These are phyloP conservation scores for Cyclura pinguis DNA, from an alignment of 2,797 vertebrate species.

Conservation along the genomic window DNA sequence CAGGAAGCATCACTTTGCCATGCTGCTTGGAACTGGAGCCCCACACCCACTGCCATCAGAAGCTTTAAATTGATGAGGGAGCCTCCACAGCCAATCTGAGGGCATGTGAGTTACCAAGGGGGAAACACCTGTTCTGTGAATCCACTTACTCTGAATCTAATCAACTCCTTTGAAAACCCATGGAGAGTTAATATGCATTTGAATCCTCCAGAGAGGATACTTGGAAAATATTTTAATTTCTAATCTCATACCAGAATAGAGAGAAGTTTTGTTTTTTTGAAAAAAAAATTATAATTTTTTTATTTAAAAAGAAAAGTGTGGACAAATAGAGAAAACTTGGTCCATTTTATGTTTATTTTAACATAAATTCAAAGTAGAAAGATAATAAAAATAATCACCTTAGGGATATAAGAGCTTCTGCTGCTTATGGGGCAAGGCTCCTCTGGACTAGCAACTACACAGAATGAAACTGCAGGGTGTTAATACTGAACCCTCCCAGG, in stretches of 20 bases:
- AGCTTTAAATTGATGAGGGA: no score
- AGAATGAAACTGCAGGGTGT: neutral
- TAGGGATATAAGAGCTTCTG: no score
- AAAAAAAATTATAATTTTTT: neutral
- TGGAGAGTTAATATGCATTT: neutral
- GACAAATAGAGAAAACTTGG: neutral
- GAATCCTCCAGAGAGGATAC: neutral
- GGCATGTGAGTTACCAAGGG: no score
- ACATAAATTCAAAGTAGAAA: neutral
- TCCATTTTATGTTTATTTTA: neutral
- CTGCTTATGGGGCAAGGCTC: neutral
- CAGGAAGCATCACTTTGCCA: no score
- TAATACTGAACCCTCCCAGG: neutral
- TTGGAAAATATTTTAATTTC: no score
- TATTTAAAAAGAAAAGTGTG: no score
- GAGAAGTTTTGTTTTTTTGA: neutral
- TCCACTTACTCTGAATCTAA: neutral
- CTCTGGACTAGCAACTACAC: neutral
- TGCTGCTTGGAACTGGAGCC: no score
- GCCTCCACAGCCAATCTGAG: no score
- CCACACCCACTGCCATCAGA: no score
- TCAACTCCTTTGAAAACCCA: neutral
- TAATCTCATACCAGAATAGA: neutral
- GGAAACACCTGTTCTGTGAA: no score
- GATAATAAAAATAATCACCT: neutral